Evolutionary conservation across 1,140 invertebrate genomes (phyloP), one percentile per base, ranked within the genome.

Genomic region (Papilio aristodemus): DNA sequence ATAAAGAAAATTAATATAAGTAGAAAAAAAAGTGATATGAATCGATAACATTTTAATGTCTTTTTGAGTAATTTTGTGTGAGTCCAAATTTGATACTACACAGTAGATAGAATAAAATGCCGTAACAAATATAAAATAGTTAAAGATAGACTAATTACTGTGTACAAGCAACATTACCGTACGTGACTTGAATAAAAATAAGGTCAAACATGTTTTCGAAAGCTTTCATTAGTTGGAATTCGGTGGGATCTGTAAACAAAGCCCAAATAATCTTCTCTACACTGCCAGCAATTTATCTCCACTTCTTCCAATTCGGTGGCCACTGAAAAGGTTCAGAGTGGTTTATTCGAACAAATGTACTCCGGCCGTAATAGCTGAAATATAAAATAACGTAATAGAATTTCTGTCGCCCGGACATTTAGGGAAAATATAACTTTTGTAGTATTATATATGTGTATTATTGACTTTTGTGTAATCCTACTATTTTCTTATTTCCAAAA

Each of bases 271-370:
- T 64, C 38, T 41, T 66, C 41, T 14, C 63, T 36, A 66, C 41
- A 38, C 63, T n/a, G n/a, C 41, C 13, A 66, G 63, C 63, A 66
- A 66, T 66, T 66, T 66, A 66, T 66, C 11, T 50, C 41, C 32
- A 66, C 63, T 14, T 66, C 25, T 66, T 66, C 63, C 41, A 66
- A 66, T 66, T 50, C 63, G 50, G 39, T 66, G 22, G 22, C 41
- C 41, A 19, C 41, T 66, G 22, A 66, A 43, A 32, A 66, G 63
- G 39, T 66, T 66, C 41, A 10, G n/a, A 46, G 39, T 66, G 62
- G 62, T 46, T 46, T 46, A 64, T 64, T 17, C 25, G 22, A 46
- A 17, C 62, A 46, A 60, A 60, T 32, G 58, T 60, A 38, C 58
- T 60, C 7, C 6, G 13, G 25, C 4, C 11, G 19, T 50, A 50